Base-by-base conservation (phyloP, 2,888 invertebrate genomes). In the Chrysolina haemoptera region DNA sequence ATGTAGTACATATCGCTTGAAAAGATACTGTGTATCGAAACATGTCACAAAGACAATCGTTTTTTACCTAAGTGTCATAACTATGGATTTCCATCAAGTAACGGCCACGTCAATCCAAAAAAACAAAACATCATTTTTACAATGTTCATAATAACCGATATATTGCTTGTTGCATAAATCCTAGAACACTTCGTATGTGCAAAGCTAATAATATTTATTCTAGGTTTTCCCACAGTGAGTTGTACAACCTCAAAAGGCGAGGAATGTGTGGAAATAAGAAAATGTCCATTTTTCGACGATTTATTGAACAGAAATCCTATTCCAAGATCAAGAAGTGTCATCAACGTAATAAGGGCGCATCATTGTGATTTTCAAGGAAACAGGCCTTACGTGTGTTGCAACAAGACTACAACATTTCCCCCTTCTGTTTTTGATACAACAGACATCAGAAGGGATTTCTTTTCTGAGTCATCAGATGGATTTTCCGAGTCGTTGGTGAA, bases 311-410 rank as follows among this genome's bases (percentile, higher is more conserved):
- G 73, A 35, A 81, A 80, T 2, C 75, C 82, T 0, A 83, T 82
- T 40, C 86, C 86, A 3, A 79, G 85, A 65, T 82, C 87, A 8
- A 76, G 79, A 65, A 75, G 80, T 27, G 83, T 86, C 22, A 81
- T 85, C 20, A 77, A 76, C 62, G 76, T 81, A 11, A 84, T 86
- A 12, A 73, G 81, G 22, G 78, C 82, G 5, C 80, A 82, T 40
- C 86, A 86, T 14, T 91, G 91, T 78, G 90, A 90, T 22, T 89
- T 82, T 63, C 71, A 76, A 41, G 71, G 87, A 1, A 82, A 82
- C 43, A 79, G 75, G 35, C 90, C 91, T 0, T 88, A 91, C 88
- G 90, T 93, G 59, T 92, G 92, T 84, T 92, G 92, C 71, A 67
- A 68, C 14, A 75, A 43, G 70, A 75, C 69, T 46, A 66, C 73